These are phyloP conservation scores for Mus minutoides DNA, from an alignment of 2,797 vertebrate genomes.

Conservation along the genomic window DNA sequence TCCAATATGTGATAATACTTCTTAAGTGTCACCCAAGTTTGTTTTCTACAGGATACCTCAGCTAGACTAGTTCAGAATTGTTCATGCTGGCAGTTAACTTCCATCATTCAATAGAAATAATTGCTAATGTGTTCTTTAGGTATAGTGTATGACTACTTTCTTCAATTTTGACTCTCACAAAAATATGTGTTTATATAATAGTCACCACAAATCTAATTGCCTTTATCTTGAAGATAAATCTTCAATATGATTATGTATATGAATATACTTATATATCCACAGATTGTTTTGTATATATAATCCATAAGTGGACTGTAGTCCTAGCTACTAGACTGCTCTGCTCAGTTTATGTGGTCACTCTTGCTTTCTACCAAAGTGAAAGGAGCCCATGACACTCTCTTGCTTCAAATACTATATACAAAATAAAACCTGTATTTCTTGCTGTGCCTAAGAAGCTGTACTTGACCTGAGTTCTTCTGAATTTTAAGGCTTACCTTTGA, in stretches of 20 bases:
- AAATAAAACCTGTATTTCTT: background rate
- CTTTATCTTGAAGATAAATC: background rate
- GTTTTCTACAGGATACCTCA: background rate
- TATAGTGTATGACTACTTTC: background rate
- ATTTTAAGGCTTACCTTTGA: background rate
- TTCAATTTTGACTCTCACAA: conserved; percentile 33
- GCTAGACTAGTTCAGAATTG: conserved; percentile 23
- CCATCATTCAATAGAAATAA: background rate
- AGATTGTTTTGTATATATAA: background rate
- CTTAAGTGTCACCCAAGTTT: background rate
- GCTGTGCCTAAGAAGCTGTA: background rate
- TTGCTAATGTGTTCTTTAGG: background rate
- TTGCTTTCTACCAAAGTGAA: background rate
- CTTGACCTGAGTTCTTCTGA: background rate
- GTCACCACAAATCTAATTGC: background rate
- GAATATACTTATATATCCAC: background rate
- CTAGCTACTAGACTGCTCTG: background rate
- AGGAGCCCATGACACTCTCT: background rate
- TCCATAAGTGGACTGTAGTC: background rate
- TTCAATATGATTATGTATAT: conserved; percentile 5
- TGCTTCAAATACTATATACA: background rate
- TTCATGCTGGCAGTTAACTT: background rate
- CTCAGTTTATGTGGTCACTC: background rate
- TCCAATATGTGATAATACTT: background rate
- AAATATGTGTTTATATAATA: background rate